Evolutionary conservation across 2,888 invertebrate species (phyloP), one percentile per base, ranked within the genome.

Genomic region (Yponomeuta sedellus): DNA sequence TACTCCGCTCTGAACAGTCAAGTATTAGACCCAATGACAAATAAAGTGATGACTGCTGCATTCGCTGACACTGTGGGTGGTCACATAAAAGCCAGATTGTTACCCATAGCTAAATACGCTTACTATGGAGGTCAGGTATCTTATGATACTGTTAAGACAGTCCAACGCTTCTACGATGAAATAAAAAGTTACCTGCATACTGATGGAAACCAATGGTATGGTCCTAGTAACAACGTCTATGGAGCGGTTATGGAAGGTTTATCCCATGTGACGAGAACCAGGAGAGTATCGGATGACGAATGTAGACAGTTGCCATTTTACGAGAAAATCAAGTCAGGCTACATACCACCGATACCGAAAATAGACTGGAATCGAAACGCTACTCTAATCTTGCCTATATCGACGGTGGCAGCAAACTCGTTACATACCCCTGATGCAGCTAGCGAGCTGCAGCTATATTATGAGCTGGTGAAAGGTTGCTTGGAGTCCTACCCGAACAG

Each of bases 341-440:
- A 16, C 16, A 71, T 75, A 25, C 79, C 93, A 61, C 93, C 94
- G 0, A 77, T 93, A 57, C 95, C 94, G 0, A 90, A 90, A 69
- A 88, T 94, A 56, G 93, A 93, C 72, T 92, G 94, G 80, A 84
- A 89, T 61, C 73, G 75, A 2, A 76, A 84, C n/a, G 88, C 92
- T 44, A 86, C 92, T n/a, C 92, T 95, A 73, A 94, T 94, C 64
- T 72, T 94, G 25, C 95, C 94, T 0, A 88, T 94, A 65, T 92
- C 88, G 72, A 81, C 82, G 61, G 68, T 75, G 16, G 74, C 83
- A 0, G 67, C 85, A 6, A 70, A 87, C 56, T 69, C 76, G 20
- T 71, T 91, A 4, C 70, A 74, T 2, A 77, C 78, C 0, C 77
- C 77, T 28, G 71, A 80, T 61, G 70, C 80, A 1, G 77, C 81